Conservation (phyloP, 2,797 vertebrate genomes). For the Trachurus trachurus region DNA sequence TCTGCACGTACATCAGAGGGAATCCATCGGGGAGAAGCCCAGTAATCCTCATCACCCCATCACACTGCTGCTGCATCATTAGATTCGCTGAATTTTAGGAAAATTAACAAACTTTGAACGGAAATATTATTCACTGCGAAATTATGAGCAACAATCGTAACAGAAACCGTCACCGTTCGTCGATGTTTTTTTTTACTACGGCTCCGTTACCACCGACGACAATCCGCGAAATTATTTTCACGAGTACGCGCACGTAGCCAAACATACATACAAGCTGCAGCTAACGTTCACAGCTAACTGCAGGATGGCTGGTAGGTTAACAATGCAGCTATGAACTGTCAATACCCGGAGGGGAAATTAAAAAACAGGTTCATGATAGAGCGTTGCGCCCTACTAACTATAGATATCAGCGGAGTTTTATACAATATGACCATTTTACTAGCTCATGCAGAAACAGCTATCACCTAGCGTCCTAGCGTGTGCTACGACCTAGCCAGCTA, state of each 20-base stretch:
- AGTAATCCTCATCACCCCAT: neutral
- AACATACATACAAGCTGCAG: conserved; percentile 35
- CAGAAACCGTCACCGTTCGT: accelerated
- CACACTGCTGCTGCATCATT: accelerated
- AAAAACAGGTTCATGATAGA: accelerated
- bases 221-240: neutral
- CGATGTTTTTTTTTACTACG: neutral
- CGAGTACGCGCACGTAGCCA: conserved; percentile 50
- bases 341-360: accelerated
- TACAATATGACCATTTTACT: neutral
- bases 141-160: accelerated
- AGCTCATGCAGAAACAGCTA: neutral
- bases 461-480: conserved; percentile 11
- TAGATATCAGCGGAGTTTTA: accelerated
- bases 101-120: neutral
- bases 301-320: neutral
- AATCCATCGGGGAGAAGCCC: neutral
- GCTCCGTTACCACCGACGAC: neutral
- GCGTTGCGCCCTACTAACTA: accelerated
- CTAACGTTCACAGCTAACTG: conserved; percentile 27
- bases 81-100: neutral
- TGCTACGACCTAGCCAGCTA: conserved; percentile 1
- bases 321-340: neutral
- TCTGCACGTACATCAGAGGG: conserved; percentile 45
- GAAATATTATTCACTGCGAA: too few relatives aligned